Conservation (phyloP, 2,888 invertebrate genomes). For the Gymnosoma rotundatum region DNA sequence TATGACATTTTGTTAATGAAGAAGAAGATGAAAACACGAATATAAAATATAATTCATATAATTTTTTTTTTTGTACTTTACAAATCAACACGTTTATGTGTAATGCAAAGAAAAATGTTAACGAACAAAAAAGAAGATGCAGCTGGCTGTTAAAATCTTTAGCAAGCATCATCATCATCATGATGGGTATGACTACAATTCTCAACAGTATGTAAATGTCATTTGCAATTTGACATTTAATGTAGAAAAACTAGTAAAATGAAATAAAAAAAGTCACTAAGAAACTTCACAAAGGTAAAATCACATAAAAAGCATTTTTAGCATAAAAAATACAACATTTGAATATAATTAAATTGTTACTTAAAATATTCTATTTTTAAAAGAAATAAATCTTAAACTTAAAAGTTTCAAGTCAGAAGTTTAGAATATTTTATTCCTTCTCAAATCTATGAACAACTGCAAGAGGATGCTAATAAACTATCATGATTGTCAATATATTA, state of each 20-base stretch:
- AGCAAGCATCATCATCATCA: conserved; percentile 27
- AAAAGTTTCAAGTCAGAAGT: no score
- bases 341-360: background rate
- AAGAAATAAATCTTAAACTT: no score
- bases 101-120: conserved; percentile 2
- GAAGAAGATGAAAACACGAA: background rate
- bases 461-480: no score
- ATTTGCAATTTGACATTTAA: conserved; percentile 70
- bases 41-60: background rate
- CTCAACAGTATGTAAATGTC: conserved; percentile 65
- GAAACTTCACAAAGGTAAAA: conserved; percentile 14
- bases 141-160: conserved; percentile 40
- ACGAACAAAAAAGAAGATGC: conserved; percentile 46
- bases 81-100: conserved; percentile 61
- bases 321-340: conserved; percentile 7
- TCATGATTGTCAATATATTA: no score
- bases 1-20: conserved; percentile 51
- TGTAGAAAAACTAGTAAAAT: conserved; percentile 4
- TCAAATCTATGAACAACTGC: no score
- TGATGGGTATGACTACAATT: conserved; percentile 32
- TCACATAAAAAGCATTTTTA: background rate
- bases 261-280: background rate
- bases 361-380: background rate
- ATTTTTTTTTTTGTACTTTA: background rate
- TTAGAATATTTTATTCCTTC: no score